A percentile compares a stretch with the other conserved stretches of the same genome.
Conservation (phyloP, 2,797 vertebrate genomes). For the Sebastes matsubarae region DNA sequence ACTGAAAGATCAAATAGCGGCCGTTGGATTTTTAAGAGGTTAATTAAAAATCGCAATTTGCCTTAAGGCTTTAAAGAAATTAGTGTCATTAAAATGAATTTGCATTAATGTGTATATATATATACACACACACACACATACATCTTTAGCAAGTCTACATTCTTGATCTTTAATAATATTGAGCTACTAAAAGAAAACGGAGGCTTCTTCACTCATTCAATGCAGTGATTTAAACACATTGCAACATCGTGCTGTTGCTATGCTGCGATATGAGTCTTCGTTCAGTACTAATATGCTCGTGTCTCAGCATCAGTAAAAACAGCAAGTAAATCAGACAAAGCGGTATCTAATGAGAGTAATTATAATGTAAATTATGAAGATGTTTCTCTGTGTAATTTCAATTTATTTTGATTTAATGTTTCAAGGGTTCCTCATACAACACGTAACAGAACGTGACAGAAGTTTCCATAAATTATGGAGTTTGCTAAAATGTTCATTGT, state of each 20-base stretch:
- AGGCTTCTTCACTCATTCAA: background rate
- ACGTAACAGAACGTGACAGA: background rate
- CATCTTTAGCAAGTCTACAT: background rate
- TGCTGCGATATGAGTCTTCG: background rate
- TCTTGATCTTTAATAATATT: background rate
- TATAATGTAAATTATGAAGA: slow-evolving; percentile 58
- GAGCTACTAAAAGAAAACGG: background rate
- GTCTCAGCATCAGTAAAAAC: slow-evolving; percentile 2
- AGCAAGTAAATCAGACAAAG: slow-evolving; percentile 61
- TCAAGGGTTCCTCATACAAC: background rate
- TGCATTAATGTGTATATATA: background rate
- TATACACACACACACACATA: too few species aligned
- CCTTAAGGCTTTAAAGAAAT: too few species aligned
- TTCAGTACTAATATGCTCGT: background rate
- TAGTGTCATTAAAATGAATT: background rate
- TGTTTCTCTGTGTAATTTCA: slow-evolving; percentile 49
- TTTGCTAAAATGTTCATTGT: background rate
- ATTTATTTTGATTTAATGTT: slow-evolving; percentile 56
- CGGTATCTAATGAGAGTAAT: slow-evolving; percentile 58
- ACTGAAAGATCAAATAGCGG: too few species aligned
- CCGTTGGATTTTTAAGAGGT: too few species aligned
- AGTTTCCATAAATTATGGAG: background rate
- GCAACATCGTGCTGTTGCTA: background rate
- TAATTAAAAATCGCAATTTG: too few species aligned
- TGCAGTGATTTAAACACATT: background rate